Base-by-base conservation (phyloP, 2,113 vertebrate genomes). In the Lampris megalopsis region DNA sequence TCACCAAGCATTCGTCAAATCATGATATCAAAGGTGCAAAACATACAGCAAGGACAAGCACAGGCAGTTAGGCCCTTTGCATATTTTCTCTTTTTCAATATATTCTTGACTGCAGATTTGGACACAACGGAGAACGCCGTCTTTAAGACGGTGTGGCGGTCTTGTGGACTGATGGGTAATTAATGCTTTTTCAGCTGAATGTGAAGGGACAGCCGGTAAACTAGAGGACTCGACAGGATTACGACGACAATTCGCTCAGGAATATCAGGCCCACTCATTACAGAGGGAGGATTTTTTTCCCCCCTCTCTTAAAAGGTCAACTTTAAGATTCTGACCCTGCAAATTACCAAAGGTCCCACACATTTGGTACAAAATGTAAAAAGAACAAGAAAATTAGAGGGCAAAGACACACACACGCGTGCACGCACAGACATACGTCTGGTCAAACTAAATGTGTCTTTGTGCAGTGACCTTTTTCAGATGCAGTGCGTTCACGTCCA, bases 381-480 rank as follows among this genome's bases (percentile, higher is more conserved):
- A 79, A 88, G 73, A 87, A 86, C 81, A 90, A 66, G 40, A 82
- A 81, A 63, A 70, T 85, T 69, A 68, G 56, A 87, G 72, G 68
- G 72, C 73, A 81, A 70, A 75, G 45, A 75, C 61, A 63, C 53
- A 49, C 63, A 57, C 63, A 56, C 50, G 42, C 52, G 75, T 66
- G 54, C 68, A 53, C 68, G 72, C 54, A 81, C 52, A 62, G 54
- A 68, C 65, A 67, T 68, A 79, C 45, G 45, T 65, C 54, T 5
- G 81, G 60, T 75, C 61, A 60, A 71, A 77, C 86, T 59, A 78
- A 80, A 85, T 82, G 70, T 81, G 84, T 91, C 82, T 73, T 89
- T 89, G 87, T 79, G 73, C 80, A 75, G 63, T 92, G 89, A 92
- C 92, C 91, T 92, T 93, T 93, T 91, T 88, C 86, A 78, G 87